These are phyloP conservation scores for Choreutis nemorana DNA, from an alignment of 2,888 invertebrate species.

Conservation along the genomic window DNA sequence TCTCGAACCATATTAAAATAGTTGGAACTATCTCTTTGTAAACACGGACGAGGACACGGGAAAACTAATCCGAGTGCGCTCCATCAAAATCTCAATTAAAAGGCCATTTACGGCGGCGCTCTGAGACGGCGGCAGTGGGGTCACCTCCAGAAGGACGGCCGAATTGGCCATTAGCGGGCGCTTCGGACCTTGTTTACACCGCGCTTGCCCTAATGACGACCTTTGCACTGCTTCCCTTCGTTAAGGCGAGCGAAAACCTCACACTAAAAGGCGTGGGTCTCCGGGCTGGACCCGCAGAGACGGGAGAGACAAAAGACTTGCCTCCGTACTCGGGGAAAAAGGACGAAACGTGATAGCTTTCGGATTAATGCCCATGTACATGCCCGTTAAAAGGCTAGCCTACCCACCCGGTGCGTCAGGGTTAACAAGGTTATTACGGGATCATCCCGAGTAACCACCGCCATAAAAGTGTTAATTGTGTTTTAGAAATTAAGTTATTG, in stretches of 20 bases:
- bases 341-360: conserved; percentile 59
- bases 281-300: conserved; percentile 52
- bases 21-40: conserved; percentile 5
- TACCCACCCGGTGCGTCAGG: conserved; percentile 53
- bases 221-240: conserved; percentile 67
- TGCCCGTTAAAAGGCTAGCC: conserved; percentile 63
- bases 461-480: conserved; percentile 65
- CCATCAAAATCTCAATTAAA: conserved; percentile 65
- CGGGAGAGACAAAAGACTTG: conserved; percentile 41
- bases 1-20: conserved; percentile 8
- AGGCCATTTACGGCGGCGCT: conserved; percentile 52
- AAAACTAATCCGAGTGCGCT: conserved; percentile 50
- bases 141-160: conserved; percentile 60
- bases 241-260: conserved; percentile 66
- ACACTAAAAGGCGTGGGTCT: conserved; percentile 62
- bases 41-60: conserved; percentile 7
- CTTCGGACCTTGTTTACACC: conserved; percentile 66
- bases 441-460: conserved; percentile 59
- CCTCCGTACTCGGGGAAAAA: conserved; percentile 31
- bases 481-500: conserved; percentile 48
- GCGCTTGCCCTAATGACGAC: conserved; percentile 68
- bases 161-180: conserved; percentile 67
- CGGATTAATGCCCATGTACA: conserved; percentile 65
- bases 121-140: conserved; percentile 56
- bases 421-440: conserved; percentile 67